Base-by-base conservation (phyloP, 2,113 vertebrate genomes). In the Micronycteris hirsuta region DNA sequence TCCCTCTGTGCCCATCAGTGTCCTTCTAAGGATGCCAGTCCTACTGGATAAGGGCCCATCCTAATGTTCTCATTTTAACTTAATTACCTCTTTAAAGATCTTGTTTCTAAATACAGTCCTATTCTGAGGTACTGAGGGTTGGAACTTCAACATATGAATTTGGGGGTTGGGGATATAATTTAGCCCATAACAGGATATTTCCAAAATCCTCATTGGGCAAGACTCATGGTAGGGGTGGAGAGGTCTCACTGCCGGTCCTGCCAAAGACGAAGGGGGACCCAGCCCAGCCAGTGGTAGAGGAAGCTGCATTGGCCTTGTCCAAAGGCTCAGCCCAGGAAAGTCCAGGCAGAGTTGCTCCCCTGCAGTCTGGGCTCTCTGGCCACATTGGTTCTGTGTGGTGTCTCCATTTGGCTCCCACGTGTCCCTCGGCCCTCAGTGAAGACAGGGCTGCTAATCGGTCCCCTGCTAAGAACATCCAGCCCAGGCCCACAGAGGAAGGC, bases 21-120 rank as follows among this genome's bases (percentile, higher is more conserved):
- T 68, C 65, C 70, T 84, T 95, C n/a, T 17, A 65, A 82, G 83
- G 84, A n/a, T 7, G 71, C 31, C 28, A 49, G 20, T 82, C 68
- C n/a, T 36, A 13, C 67, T 76, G 41, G 65, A 71, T 85, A 82
- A 91, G 10, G 26, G 22, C 17, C 38, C 19, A 54, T 17, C 33
- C 45, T 43, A 26, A 74, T 56, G 70, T 36, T 43, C 7, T 78
- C 52, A 65, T 78, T 78, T 84, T 88, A 78, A 56, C 15, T n/a
- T 86, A 78, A 65, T 93, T 82, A 43, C 16, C 24, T 83, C 78
- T 92, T 92, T 94, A 77, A 86, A 92, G 36, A 49, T 67, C 5
- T 17, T 93, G 4, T 43, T 92, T 95, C 49, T 56, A 87, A 86
- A 76, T 74, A 74, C 4, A 70, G 22, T 70, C 63, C 76, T 28